Percentiles rank a stretch among this genome's conserved stretches.
Evolutionary conservation across 2,888 invertebrate species (phyloP).

Genomic region (Myopa testacea): DNA sequence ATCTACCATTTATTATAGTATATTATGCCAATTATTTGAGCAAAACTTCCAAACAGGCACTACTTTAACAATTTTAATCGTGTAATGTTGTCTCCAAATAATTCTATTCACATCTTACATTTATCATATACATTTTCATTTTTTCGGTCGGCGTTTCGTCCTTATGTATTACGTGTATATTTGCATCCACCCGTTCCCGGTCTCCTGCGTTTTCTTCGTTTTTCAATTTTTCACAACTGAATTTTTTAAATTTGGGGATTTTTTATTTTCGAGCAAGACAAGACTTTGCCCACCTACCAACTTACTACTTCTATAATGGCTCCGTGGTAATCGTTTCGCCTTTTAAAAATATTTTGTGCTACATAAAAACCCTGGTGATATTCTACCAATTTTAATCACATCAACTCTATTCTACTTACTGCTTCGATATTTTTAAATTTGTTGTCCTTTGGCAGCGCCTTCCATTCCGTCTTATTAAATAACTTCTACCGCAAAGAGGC

Average conservation of each 20-base stretch:
- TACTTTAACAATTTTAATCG: too few species aligned
- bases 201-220: background rate
- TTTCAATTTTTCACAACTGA: background rate
- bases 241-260: background rate
- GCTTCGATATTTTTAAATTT: constrained; percentile 44
- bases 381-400: background rate
- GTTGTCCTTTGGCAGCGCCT: constrained; percentile 39
- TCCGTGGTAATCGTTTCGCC: background rate
- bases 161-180: too few species aligned
- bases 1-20: too few species aligned
- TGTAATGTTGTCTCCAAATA: too few species aligned
- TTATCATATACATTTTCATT: too few species aligned
- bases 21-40: too few species aligned
- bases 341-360: constrained; percentile 24
- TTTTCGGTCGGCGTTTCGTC: too few species aligned
- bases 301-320: too few species aligned
- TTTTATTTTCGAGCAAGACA: background rate
- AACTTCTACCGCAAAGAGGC: constrained; percentile 41
- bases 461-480: constrained; percentile 47
- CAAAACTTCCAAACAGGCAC: too few species aligned
- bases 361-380: constrained; percentile 46
- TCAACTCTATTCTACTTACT: constrained; percentile 34
- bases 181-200: constrained; percentile 14
- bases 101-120: too few species aligned
- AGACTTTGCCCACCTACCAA: too few species aligned